These are phyloP conservation scores for Graptemys geographica DNA, from an alignment of 2,797 vertebrate genomes.

Conservation along the genomic window DNA sequence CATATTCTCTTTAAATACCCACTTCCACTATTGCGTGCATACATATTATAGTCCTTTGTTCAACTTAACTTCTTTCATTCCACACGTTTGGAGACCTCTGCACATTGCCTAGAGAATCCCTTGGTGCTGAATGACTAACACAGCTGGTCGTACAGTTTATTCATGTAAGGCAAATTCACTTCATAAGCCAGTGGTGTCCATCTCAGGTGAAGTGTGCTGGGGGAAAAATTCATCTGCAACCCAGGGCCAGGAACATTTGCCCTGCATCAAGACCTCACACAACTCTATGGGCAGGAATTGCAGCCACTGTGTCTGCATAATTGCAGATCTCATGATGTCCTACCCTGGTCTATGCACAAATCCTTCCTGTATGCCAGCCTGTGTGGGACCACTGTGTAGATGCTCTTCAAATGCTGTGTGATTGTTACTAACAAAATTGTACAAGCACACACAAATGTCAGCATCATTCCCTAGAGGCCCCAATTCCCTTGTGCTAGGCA, in stretches of 20 bases:
- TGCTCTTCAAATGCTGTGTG: not conserved
- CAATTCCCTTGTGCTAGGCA: not conserved
- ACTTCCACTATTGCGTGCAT: not conserved
- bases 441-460: not conserved
- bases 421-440: not conserved
- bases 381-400: not conserved
- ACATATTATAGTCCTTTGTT: constrained; percentile 1
- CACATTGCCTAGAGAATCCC: not conserved
- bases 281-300: not conserved
- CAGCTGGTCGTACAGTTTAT: not conserved
- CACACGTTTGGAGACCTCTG: fast-evolving
- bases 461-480: not conserved
- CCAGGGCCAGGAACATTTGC: not conserved
- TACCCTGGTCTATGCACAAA: not conserved
- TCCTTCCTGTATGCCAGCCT: not conserved
- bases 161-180: not conserved
- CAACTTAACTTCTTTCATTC: not conserved
- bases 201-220: not conserved
- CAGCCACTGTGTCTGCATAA: not conserved
- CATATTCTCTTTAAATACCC: not conserved
- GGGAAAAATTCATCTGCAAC: not conserved
- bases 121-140: not conserved
- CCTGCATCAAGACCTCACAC: not conserved
- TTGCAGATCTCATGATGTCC: not conserved
- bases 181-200: not conserved